Conservation (phyloP, 2,113 vertebrate genomes). For the Aspidoscelis tigris region DNA sequence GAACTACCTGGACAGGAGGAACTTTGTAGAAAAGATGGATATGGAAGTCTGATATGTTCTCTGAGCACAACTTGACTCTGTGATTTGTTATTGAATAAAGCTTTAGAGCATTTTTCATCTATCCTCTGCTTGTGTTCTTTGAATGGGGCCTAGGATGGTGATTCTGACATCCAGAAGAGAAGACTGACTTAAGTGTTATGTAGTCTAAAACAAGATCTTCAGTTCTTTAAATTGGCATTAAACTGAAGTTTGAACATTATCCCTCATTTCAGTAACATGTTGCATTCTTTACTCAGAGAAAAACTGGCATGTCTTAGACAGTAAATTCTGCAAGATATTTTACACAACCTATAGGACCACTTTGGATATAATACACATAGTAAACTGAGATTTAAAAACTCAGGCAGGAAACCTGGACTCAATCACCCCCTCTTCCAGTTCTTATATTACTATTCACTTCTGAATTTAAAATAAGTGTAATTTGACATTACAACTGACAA, state of each 20-base stretch:
- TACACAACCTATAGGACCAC: not conserved
- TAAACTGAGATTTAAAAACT: not conserved
- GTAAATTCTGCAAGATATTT: not conserved
- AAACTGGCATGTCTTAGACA: not conserved
- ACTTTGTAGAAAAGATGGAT: too few species aligned
- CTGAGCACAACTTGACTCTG: too few species aligned
- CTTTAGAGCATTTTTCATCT: too few species aligned
- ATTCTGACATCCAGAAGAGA: not conserved
- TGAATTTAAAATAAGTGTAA: not conserved
- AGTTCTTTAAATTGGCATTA: not conserved
- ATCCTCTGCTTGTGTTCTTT: too few species aligned
- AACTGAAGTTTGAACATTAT: not conserved
- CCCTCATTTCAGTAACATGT: not conserved
- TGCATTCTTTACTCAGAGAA: not conserved
- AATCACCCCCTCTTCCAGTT: not conserved
- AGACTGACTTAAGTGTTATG: not conserved
- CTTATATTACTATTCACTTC: not conserved
- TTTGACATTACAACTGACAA: not conserved
- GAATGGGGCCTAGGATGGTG: too few species aligned
- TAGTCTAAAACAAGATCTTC: not conserved
- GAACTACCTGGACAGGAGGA: too few species aligned
- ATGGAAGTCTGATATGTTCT: too few species aligned
- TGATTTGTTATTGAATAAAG: too few species aligned
- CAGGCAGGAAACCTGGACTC: not conserved
- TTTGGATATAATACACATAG: not conserved